Percentiles rank a stretch among this genome's conserved stretches.
Conservation (phyloP, 2,113 vertebrate genomes). For the Stercorarius parasiticus region DNA sequence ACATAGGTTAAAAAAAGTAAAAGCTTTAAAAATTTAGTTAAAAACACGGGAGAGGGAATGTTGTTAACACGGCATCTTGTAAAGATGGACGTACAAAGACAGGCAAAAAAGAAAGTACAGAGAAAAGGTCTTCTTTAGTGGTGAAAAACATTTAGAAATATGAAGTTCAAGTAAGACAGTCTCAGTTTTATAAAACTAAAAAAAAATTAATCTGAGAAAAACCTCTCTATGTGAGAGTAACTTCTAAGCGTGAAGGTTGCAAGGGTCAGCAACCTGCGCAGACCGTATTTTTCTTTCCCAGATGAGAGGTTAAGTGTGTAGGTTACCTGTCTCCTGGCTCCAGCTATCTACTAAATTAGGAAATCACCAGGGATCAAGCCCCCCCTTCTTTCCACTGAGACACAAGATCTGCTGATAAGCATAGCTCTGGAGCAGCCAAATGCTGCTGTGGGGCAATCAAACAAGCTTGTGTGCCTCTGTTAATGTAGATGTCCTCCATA, state of each 20-base stretch:
- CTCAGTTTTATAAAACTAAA: not conserved
- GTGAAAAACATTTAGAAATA: not conserved
- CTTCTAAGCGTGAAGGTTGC: not conserved
- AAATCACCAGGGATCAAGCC: not conserved
- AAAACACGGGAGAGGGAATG: not conserved
- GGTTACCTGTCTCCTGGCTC: not conserved
- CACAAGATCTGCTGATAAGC: not conserved
- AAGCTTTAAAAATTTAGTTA: not conserved
- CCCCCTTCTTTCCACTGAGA: not conserved
- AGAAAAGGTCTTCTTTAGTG: not conserved
- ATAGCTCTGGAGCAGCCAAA: not conserved
- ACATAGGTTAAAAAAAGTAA: not conserved
- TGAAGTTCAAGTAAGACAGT: not conserved
- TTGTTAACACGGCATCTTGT: not conserved
- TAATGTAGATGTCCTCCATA: rapidly evolving
- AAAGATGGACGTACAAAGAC: not conserved
- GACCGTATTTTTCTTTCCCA: not conserved
- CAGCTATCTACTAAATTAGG: not conserved
- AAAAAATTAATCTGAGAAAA: not conserved
- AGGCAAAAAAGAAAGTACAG: not conserved
- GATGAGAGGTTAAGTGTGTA: not conserved
- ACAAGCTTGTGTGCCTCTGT: not conserved
- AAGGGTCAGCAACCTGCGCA: not conserved
- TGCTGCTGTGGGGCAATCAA: not conserved
- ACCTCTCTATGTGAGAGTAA: not conserved